Evolutionary conservation across 2,888 invertebrate genomes (phyloP), one percentile per base, ranked within the genome.

Genomic region (Chironomus tentans): DNA sequence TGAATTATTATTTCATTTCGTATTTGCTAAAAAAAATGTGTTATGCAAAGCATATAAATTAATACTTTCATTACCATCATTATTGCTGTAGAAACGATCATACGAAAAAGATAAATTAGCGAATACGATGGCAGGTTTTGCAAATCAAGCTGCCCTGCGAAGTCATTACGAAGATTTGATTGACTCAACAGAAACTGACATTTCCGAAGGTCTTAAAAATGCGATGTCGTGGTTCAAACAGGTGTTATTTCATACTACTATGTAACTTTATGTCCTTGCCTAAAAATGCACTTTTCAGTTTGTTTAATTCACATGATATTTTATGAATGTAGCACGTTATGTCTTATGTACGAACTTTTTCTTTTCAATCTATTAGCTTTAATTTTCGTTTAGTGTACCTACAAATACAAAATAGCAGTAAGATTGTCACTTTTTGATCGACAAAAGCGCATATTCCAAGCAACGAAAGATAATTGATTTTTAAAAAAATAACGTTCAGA

Each of bases 201-300:
- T 90, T 77, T 88, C 90, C 13, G 91, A 89, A 80, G 89, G 91
- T 81, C 90, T 92, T 80, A 88, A 90, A 79, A 91, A 91, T 79
- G 92, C 92, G 81, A 91, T 92, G 79, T 92, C 92, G 85, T 92
- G 92, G 92, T 87, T 92, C 73, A 92, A 92, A 87, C 92, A 92
- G 92, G 92, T 84, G 65, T 65, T 65, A 24, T 24, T 65, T 65
- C 24, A 24, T 22, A 38, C 12, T 56, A 46, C 70, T 24, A 18
- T 18, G 7, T 21, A 22, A 12, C n/a, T 47, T 76, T 18, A 38
- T 38, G 38, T 38, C 38, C 38, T 38, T 38, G 38, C 38, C 56
- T 15, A 15, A 56, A 50, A 38, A 38, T 38, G 38, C 38, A 38
- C 38, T 38, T 38, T 38, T 38, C 38, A 38, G 38, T 18, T 18